These are phyloP conservation scores for Parasteatoda lunata DNA, from an alignment of 2,888 invertebrate genomes.

Conservation along the genomic window DNA sequence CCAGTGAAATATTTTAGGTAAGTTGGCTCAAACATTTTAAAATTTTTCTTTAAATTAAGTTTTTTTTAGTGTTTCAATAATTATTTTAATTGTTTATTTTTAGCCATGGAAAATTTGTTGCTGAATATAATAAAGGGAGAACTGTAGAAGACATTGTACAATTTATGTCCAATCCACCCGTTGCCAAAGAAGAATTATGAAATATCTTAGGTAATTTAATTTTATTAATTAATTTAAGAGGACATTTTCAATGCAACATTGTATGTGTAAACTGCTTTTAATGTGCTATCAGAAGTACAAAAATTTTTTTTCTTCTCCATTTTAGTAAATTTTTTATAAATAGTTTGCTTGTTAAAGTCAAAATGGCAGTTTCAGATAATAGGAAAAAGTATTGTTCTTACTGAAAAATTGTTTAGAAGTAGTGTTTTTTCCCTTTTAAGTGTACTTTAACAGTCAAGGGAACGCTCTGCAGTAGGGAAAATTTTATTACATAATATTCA, in stretches of 20 bases:
- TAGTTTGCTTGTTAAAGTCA: no score
- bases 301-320: not conserved
- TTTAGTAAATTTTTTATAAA: not conserved
- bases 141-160: conserved; percentile 78
- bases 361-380: no score
- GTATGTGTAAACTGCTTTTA: not conserved
- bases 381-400: no score
- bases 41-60: not conserved
- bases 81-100: conserved; percentile 72
- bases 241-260: no score
- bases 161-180: conserved; percentile 75
- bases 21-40: conserved; percentile 70
- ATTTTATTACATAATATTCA: no score
- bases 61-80: not conserved
- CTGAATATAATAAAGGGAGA: conserved; percentile 79
- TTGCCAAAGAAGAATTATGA: conserved; percentile 51
- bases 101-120: conserved; percentile 77
- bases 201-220: not conserved
- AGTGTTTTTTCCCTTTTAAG: no score
- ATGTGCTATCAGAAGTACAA: not conserved
- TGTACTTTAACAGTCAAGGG: no score
- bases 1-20: conserved; percentile 75
- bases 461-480: no score
- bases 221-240: no score
- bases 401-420: no score